Evolutionary conservation across 1,140 invertebrate species (phyloP).

Genomic region (Megalonaias nervosa): DNA sequence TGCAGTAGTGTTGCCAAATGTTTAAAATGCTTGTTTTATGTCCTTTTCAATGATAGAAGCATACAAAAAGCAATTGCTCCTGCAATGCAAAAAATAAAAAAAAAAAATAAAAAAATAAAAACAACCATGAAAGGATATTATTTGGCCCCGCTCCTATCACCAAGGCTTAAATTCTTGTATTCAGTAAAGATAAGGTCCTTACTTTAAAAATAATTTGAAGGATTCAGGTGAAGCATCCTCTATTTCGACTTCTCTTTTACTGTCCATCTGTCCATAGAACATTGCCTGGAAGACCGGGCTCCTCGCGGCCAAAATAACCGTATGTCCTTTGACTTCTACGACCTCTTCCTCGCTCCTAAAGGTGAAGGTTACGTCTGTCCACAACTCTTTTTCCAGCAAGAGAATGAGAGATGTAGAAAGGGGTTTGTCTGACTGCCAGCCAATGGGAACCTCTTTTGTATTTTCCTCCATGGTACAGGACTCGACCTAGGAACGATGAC

Average conservation of each 20-base stretch:
- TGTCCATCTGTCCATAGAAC: constrained; percentile 9
- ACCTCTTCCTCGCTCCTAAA: neutral
- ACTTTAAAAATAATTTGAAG: constrained; percentile 1
- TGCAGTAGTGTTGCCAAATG: too few species aligned
- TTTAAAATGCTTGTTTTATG: too few species aligned
- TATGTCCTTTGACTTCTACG: constrained; percentile 7
- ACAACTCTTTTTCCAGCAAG: constrained; percentile 1
- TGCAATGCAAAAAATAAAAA: too few species aligned
- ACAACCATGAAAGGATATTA: too few species aligned
- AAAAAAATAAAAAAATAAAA: too few species aligned
- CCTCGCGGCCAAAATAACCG: constrained; percentile 13
- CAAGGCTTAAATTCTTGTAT: too few species aligned
- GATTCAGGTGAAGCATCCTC: neutral
- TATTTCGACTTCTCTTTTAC: neutral
- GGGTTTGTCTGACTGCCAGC: constrained; percentile 2
- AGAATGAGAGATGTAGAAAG: neutral
- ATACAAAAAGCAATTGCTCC: too few species aligned
- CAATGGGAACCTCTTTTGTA: neutral
- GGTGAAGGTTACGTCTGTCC: constrained; percentile 9
- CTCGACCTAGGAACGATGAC: too few species aligned
- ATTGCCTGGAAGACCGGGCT: constrained; percentile 27
- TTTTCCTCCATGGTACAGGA: too few species aligned
- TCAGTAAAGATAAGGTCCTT: neutral
- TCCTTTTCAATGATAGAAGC: too few species aligned
- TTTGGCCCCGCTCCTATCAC: too few species aligned